Base-by-base conservation (phyloP, 2,113 vertebrate genomes). In the Motacilla alba region DNA sequence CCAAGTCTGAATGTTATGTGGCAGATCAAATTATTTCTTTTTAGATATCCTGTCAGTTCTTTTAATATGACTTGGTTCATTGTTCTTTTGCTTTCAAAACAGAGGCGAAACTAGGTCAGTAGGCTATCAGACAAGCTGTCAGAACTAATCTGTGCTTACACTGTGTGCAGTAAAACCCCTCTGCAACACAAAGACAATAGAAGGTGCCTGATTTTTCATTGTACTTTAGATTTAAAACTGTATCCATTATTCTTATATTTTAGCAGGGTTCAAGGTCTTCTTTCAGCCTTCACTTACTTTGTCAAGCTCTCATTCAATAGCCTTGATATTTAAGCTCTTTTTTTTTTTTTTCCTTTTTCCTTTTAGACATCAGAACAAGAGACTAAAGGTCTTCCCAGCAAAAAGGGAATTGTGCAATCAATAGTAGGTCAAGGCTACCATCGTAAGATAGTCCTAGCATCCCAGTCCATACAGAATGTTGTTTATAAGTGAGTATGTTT, bases 361-460 rank as follows among this genome's bases (percentile, higher is more conserved):
- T 95, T 97, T 23, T 90, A 99, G 99, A 99, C 98, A 53, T 99
- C 98, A 13, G 99, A 99, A 94, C 99, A 99, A 97, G 99, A 99
- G 97, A 99, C 98, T 88, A 99, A 99, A 98, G 99, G 99, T 82
- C 98, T 99, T 93, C 99, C 99, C 60, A 99, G 99, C 98, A 99
- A 99, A 97, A 99, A 99, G 93, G 99, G 99, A 46, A 99, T 99
- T n/a, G 99, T 99, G 79, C 99, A 99, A 94, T 99, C 99, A 81
- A 98, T 99, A 79, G 99, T 99, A 47, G 99, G 99, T 41, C 99
- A 99, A 97, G 99, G 99, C 35, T 99, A 99, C 97, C 99, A 99
- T 94, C 99, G 99, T 75, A 99, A 99, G 96, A 99, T 99, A 83
- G 98, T 99, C 52, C 97, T 99, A 88, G 99, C 99, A 3, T 99